Evolutionary conservation across 2,888 invertebrate species (phyloP).

Genomic region (Eupithecia tripunctaria): DNA sequence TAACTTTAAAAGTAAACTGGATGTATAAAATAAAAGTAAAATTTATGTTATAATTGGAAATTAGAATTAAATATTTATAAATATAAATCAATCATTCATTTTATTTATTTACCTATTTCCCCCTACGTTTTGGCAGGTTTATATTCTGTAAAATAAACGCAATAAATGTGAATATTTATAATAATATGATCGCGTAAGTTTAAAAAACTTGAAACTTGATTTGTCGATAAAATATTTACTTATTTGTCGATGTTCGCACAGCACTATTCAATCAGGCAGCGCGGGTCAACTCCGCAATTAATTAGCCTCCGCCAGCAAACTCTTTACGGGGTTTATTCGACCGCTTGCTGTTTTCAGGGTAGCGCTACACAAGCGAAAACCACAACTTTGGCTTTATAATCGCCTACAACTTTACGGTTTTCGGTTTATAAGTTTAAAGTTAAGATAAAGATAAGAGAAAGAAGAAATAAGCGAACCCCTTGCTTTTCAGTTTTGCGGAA

Average conservation of each 20-base stretch:
- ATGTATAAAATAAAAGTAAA: too few relatives aligned
- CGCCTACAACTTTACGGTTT: not conserved
- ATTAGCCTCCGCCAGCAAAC: slow-evolving; percentile 53
- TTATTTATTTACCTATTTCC: too few relatives aligned
- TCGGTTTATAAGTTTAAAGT: not conserved
- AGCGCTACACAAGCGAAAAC: slow-evolving; percentile 25
- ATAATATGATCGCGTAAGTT: too few relatives aligned
- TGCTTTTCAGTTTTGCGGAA: too few relatives aligned
- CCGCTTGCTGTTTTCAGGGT: slow-evolving; percentile 49
- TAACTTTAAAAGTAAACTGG: too few relatives aligned
- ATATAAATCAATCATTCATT: too few relatives aligned
- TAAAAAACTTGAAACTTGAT: too few relatives aligned
- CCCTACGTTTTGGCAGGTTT: too few relatives aligned
- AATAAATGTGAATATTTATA: too few relatives aligned
- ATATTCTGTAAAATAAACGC: too few relatives aligned
- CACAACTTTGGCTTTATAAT: not conserved
- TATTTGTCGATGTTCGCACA: slow-evolving; percentile 39
- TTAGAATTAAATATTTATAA: too few relatives aligned
- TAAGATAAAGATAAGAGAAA: not conserved
- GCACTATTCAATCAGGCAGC: slow-evolving; percentile 52
- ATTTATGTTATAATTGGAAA: too few relatives aligned
- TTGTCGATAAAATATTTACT: not conserved
- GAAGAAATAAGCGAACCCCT: not conserved
- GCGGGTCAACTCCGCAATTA: slow-evolving; percentile 60
- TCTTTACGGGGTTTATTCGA: slow-evolving; percentile 50